phyloP scores from a whole-genome alignment of 2,888 invertebrate genomes.

The Papilio gigon region DNA sequence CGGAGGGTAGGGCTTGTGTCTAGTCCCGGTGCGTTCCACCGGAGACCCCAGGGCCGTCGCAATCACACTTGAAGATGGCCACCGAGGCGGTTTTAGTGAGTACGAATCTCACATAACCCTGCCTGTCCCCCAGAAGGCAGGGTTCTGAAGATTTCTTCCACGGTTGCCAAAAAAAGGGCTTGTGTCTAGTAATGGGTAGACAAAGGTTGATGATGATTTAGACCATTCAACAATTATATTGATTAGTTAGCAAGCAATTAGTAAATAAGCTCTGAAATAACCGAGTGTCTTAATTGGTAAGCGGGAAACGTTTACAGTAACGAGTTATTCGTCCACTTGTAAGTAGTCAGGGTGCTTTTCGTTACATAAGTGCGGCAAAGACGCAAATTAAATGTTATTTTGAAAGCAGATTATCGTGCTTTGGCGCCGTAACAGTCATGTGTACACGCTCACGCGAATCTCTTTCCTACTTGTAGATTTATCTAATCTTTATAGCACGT shows the following conservation, averaged over 20 bases:
- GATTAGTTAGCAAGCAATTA: not conserved
- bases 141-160: too few relatives aligned
- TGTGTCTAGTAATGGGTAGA: too few relatives aligned
- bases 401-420: slow-evolving; percentile 41
- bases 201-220: too few relatives aligned
- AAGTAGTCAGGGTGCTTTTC: slow-evolving; percentile 54
- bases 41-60: too few relatives aligned
- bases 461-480: slow-evolving; percentile 41
- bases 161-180: too few relatives aligned
- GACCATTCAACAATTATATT: not conserved
- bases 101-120: too few relatives aligned
- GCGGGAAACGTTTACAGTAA: slow-evolving; percentile 49
- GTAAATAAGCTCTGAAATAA: slow-evolving; percentile 3
- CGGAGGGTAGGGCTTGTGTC: too few relatives aligned
- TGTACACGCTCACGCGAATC: slow-evolving; percentile 43
- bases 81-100: too few relatives aligned
- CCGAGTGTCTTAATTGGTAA: slow-evolving; percentile 40
- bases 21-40: too few relatives aligned
- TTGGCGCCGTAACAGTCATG: slow-evolving; percentile 45
- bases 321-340: slow-evolving; percentile 22
- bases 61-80: too few relatives aligned
- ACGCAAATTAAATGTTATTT: slow-evolving; percentile 45
- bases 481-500: not conserved
- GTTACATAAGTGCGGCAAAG: slow-evolving; percentile 51
- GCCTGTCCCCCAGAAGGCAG: too few relatives aligned